phyloP scores from a whole-genome alignment of 2,113 vertebrate genomes.

The Macquaria australasica region DNA sequence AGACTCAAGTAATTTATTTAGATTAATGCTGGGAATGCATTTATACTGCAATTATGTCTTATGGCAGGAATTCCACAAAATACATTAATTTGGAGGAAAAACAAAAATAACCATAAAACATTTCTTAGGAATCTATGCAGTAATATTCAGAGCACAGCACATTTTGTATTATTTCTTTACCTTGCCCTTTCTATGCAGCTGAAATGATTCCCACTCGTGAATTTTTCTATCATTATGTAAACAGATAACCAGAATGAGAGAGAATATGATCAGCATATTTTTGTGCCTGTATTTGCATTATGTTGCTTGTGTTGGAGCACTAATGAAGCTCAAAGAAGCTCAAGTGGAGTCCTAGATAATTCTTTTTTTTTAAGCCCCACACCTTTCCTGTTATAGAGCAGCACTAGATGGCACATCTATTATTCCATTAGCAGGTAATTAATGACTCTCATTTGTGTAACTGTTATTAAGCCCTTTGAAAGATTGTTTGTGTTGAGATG shows the following conservation, averaged over 20 bases:
- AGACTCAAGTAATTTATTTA: conserved; percentile 42
- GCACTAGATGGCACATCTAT: conserved; percentile 88
- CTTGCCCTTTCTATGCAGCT: conserved; percentile 57
- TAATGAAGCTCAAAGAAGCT: conserved; percentile 82
- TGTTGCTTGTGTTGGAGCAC: conserved; percentile 54
- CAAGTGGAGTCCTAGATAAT: conserved; percentile 73
- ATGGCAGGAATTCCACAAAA: conserved; percentile 31
- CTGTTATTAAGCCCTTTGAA: conserved; percentile 91
- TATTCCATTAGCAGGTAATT: conserved; percentile 94
- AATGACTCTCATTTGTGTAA: conserved; percentile 92
- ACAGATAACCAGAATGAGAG: conserved; percentile 72
- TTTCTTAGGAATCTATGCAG: conserved; percentile 24
- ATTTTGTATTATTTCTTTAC: conserved; percentile 58
- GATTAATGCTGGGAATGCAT: conserved; percentile 43
- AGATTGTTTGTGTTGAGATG: conserved; percentile 90
- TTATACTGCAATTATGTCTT: conserved; percentile 41
- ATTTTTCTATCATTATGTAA: conserved; percentile 73
- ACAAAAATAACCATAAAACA: conserved; percentile 45
- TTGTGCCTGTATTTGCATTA: conserved; percentile 77
- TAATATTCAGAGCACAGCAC: conserved; percentile 25
- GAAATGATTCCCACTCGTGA: conserved; percentile 59
- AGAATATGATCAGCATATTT: conserved; percentile 79
- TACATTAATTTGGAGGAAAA: conserved; percentile 42
- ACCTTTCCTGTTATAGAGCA: conserved; percentile 79
- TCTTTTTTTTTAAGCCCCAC: conserved; percentile 58